Evolutionary conservation across 2,797 vertebrate species (phyloP), one percentile per base, ranked within the genome.

Genomic region (Dermochelys coriacea): DNA sequence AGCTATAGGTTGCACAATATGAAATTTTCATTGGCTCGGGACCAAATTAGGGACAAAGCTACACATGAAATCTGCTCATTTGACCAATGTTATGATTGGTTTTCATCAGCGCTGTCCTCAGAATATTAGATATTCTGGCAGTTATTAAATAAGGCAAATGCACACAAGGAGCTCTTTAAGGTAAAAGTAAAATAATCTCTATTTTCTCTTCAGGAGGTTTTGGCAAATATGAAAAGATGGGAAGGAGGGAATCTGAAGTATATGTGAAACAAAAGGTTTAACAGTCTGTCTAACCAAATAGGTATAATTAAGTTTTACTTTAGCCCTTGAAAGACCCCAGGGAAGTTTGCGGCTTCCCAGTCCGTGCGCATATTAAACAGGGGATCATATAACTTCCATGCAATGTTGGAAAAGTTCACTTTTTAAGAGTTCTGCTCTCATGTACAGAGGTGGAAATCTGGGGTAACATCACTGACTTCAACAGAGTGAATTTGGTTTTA

Each of bases 151-250:
- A 96, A 96, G 93, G 80, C 87, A 75, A 94, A 96, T 5, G 87
- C 92, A 95, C 85, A 95, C 89, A 97, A 97, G 95, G 96, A 96
- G 75, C 88, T 86, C 95, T 97, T 98, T 97, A 97, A 96, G 93
- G 93, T 94, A 93, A 97, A 95, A 94, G 93, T 95, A 98, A 98
- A 98, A 96, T 93, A 95, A 97, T 97, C 93, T 96, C 91, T 94
- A 89, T 96, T 98, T 97, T 97, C 96, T 97, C 96, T 95, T 97
- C 94, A 96, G 93, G 97, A 97, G 89, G 84, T 95, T 96, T 97
- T 98, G 95, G 92, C 95, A 94, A 96, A 91, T 94, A 81, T 89
- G 88, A 95, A 81, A 96, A 98, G 93, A 97, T 94, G 87, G 84
- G 88, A 96, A 79, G 94, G 59, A 96, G 90, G 92, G 96, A 95